phyloP scores from a whole-genome alignment of 2,888 invertebrate species.

The Parochlus steinenii region DNA sequence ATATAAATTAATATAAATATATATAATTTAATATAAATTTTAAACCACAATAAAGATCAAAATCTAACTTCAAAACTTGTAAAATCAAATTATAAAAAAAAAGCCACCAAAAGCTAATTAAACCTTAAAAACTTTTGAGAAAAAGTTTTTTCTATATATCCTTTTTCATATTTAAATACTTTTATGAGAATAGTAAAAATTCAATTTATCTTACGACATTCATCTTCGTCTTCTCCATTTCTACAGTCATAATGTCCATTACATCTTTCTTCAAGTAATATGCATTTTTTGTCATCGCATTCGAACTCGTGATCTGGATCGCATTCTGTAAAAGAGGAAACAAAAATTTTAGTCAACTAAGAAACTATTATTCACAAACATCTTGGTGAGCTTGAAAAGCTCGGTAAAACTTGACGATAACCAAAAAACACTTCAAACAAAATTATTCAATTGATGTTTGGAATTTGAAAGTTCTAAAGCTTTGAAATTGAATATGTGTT shows the following conservation, averaged over 20 bases:
- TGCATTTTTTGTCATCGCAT: constrained; percentile 45
- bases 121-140: constrained; percentile 11
- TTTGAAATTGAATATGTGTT: no score
- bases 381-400: no score
- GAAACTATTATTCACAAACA: no score
- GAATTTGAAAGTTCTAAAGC: no score
- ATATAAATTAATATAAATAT: no score
- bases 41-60: no score
- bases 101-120: background rate
- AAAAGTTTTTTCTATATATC: constrained; percentile 16
- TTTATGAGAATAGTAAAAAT: constrained; percentile 10
- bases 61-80: no score
- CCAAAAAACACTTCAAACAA: no score
- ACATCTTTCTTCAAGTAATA: constrained; percentile 24
- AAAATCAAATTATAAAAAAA: background rate
- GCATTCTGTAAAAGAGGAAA: constrained; percentile 3
- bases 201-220: constrained; percentile 17
- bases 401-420: no score
- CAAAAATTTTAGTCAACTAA: background rate
- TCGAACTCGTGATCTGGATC: constrained; percentile 35
- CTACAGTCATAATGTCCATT: constrained; percentile 24
- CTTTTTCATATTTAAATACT: no score
- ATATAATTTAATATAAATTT: no score
- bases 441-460: no score
- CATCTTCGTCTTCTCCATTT: constrained; percentile 25